Percentiles rank a stretch among this genome's conserved stretches.
Conservation (phyloP, 2,888 invertebrate species). For the Salpingus planirostris region DNA sequence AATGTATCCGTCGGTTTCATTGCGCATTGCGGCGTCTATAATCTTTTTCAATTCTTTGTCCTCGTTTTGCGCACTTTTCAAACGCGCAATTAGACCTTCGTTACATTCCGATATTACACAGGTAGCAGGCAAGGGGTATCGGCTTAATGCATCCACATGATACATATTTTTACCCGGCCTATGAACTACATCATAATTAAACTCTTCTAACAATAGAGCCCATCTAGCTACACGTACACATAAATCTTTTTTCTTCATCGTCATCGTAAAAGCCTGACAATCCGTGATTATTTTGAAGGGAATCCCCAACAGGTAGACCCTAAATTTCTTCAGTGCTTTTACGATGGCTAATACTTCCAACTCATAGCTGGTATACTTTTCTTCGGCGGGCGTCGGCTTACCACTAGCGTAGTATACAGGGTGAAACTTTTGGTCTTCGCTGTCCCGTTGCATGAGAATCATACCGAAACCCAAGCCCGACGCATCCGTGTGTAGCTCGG, state of each 20-base stretch:
- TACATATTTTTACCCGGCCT: slow-evolving; percentile 21
- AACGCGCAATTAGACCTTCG: no score
- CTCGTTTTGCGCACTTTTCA: slow-evolving; percentile 7
- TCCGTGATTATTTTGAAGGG: slow-evolving; percentile 30
- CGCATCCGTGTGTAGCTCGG: slow-evolving; percentile 18
- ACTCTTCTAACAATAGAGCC: slow-evolving; percentile 26
- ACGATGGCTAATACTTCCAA: slow-evolving; percentile 32
- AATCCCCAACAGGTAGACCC: slow-evolving; percentile 25
- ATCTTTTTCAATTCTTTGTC: slow-evolving; percentile 19
- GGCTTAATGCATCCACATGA: slow-evolving; percentile 25
- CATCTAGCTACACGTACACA: slow-evolving; percentile 27
- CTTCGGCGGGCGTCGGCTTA: slow-evolving; percentile 22
- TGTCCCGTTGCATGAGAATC: slow-evolving; percentile 14
- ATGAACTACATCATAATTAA: slow-evolving; percentile 24
- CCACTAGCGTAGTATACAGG: slow-evolving; percentile 21
- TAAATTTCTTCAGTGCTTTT: slow-evolving; percentile 28
- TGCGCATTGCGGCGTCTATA: slow-evolving; percentile 15
- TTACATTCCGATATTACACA: no score
- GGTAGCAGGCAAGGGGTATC: slow-evolving; percentile 15
- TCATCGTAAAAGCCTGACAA: slow-evolving; percentile 27
- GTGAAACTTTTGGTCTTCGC: slow-evolving; percentile 15
- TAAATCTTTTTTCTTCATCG: slow-evolving; percentile 27
- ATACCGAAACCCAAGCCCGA: slow-evolving; percentile 16
- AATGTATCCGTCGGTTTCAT: slow-evolving; percentile 18
- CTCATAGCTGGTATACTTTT: slow-evolving; percentile 29